Evolutionary conservation across 2,797 vertebrate species (phyloP), one percentile per base, ranked within the genome.

Genomic region (Cygnus olor): DNA sequence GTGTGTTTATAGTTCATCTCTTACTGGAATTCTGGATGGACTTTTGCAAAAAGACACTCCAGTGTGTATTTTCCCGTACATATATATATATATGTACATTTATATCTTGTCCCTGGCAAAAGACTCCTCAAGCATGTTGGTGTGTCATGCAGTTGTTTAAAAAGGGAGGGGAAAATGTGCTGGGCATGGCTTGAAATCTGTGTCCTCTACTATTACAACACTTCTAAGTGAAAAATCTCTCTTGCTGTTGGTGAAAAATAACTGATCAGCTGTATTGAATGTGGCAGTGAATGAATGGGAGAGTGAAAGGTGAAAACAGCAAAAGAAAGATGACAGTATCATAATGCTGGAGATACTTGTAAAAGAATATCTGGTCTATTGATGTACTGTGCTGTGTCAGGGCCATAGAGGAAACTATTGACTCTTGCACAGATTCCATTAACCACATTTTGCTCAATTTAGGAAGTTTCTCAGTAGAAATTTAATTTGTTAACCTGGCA

Each of bases 401-500:
- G 53, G 36, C 34, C 42, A n/a, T 32, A 73, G 80, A 80, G 28
- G 21, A 85, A 94, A 34, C 53, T 92, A 11, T 94, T 96, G 85
- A 93, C 63, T 87, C 19, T 83, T 80, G 76, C 27, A 61, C 24
- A 76, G 69, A 80, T 89, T 82, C 61, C 42, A 28, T 94, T 85
- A 95, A 69, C 30, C 34, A 65, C 27, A 49, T 86, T 85, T 65
- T 65, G 54, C 58, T 90, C 53, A 66, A 54, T 97, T 96, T 80
- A 63, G 38, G 28, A 88, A 85, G 25, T 66, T 91, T 90, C 63
- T 80, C 69, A 61, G 63, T 94, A 88, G 73, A 90, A 88, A 90
- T 89, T 66, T 80, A 91, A 58, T 96, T 96, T 88, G 28, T 73
- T 93, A 89, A 88, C 28, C 25, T 90, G 38, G 58, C 56, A 80